A percentile compares a stretch with the other conserved stretches of the same genome.
Conservation (phyloP, 2,888 invertebrate species). For the Desoria tigrina region DNA sequence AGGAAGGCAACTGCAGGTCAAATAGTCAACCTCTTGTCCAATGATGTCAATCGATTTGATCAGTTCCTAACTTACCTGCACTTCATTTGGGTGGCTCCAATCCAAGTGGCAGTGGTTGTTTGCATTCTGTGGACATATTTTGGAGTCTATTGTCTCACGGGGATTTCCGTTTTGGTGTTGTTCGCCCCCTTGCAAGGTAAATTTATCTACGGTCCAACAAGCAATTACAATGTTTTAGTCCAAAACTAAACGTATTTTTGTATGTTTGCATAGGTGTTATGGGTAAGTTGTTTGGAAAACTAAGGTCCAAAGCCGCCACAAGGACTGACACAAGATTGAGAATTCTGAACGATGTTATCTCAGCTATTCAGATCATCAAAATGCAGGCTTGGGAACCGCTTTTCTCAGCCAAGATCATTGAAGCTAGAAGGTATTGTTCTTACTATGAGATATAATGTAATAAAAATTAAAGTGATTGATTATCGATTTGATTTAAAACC, state of each 20-base stretch:
- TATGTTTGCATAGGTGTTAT: constrained; percentile 56
- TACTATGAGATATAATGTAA: constrained; percentile 28
- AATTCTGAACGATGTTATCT: constrained; percentile 78
- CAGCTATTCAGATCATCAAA: constrained; percentile 89
- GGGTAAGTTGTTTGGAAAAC: constrained; percentile 58
- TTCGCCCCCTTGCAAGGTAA: constrained; percentile 81
- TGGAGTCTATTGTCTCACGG: constrained; percentile 71
- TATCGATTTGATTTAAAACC: neutral
- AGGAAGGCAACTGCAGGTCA: constrained; percentile 87
- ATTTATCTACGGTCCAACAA: constrained; percentile 1
- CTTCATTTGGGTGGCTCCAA: constrained; percentile 66
- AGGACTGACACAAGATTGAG: constrained; percentile 87
- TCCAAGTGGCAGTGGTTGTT: constrained; percentile 77
- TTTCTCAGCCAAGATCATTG: constrained; percentile 77
- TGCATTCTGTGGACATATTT: constrained; percentile 77
- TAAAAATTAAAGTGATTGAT: neutral
- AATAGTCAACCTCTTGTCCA: constrained; percentile 85
- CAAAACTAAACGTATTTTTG: neutral
- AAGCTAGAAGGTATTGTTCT: constrained; percentile 67
- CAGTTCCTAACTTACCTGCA: constrained; percentile 28
- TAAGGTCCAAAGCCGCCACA: constrained; percentile 76
- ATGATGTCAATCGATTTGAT: constrained; percentile 57
- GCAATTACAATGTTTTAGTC: neutral
- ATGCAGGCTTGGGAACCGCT: constrained; percentile 94
- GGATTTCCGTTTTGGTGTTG: constrained; percentile 74